phyloP scores from a whole-genome alignment of 1,140 invertebrate genomes.

The Drosophila sproati region DNA sequence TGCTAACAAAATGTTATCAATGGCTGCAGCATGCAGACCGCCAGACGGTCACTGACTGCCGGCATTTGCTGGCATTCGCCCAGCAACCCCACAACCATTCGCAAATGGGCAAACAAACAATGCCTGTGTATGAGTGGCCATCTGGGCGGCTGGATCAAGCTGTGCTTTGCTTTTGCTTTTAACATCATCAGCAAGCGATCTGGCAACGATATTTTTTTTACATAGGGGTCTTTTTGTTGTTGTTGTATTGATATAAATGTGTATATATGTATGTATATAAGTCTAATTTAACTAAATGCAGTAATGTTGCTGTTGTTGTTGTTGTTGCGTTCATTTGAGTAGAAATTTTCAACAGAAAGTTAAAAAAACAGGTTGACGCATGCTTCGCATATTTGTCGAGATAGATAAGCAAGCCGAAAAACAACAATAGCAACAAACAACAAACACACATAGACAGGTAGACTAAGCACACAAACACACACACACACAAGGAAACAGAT shows the following conservation, averaged over 20 bases:
- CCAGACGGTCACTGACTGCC: constrained; percentile 29
- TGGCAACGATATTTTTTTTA: constrained; percentile 14
- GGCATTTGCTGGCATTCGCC: constrained; percentile 27
- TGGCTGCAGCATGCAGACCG: constrained; percentile 17
- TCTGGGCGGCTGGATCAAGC: constrained; percentile 15
- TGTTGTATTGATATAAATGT: constrained; percentile 2
- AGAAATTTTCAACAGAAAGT: constrained; percentile 79
- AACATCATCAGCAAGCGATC: constrained; percentile 35
- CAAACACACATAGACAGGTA: constrained; percentile 18
- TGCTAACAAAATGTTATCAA: constrained; percentile 55
- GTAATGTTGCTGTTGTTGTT: constrained; percentile 39
- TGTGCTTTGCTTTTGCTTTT: constrained; percentile 42
- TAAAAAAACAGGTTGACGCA: constrained; percentile 80
- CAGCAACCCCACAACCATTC: background rate
- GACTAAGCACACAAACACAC: background rate
- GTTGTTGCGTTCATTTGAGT: constrained; percentile 50
- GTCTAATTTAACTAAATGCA: constrained; percentile 60
- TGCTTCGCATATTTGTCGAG: constrained; percentile 78
- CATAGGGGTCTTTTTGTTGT: background rate
- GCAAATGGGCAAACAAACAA: background rate
- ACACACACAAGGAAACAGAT: constrained; percentile 29
- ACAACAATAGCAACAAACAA: constrained; percentile 20
- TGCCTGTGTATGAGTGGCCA: background rate
- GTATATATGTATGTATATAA: background rate
- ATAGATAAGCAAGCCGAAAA: constrained; percentile 71